Evolutionary conservation across 2,888 invertebrate species (phyloP).

Genomic region (Scaptodrosophila latifasciaeformis): DNA sequence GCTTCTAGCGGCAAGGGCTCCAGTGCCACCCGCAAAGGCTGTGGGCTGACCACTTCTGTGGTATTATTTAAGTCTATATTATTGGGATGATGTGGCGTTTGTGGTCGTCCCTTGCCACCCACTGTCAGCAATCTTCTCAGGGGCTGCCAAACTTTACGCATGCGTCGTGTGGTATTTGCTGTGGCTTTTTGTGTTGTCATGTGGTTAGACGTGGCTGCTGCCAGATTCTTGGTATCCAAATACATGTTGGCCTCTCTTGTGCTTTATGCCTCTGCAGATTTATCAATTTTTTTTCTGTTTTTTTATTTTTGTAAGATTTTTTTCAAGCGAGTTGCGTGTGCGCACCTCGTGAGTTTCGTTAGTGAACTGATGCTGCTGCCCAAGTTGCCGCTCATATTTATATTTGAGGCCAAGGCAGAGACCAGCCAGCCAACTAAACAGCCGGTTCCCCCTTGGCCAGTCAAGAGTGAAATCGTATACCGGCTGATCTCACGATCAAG

Average conservation of each 20-base stretch:
- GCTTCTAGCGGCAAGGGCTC: conserved; percentile 29
- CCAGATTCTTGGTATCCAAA: conserved; percentile 71
- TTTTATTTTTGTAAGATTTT: conserved; percentile 12
- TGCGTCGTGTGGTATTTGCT: conserved; percentile 43
- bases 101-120: conserved; percentile 50
- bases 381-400: conserved; percentile 72
- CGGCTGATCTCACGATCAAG: conserved; percentile 65
- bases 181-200: conserved; percentile 23
- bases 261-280: too few relatives aligned
- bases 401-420: conserved; percentile 59
- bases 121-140: conserved; percentile 62
- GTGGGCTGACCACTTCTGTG: too few relatives aligned
- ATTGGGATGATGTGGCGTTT: conserved; percentile 55
- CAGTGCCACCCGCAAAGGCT: conserved; percentile 18
- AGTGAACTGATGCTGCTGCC: conserved; percentile 73
- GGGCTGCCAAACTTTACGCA: conserved; percentile 70
- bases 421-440: conserved; percentile 38
- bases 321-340: conserved; percentile 58
- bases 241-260: conserved; percentile 65
- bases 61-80: conserved; percentile 61
- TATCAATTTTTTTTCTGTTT: conserved; percentile 10
- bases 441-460: conserved; percentile 40
- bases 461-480: conserved; percentile 68
- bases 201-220: conserved; percentile 32
- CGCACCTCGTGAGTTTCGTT: conserved; percentile 68